A percentile compares a stretch with the other conserved stretches of the same genome.
These are phyloP conservation scores for Machaerirhynchus nigripectus DNA, from an alignment of 2,113 vertebrate genomes.

Conservation along the genomic window DNA sequence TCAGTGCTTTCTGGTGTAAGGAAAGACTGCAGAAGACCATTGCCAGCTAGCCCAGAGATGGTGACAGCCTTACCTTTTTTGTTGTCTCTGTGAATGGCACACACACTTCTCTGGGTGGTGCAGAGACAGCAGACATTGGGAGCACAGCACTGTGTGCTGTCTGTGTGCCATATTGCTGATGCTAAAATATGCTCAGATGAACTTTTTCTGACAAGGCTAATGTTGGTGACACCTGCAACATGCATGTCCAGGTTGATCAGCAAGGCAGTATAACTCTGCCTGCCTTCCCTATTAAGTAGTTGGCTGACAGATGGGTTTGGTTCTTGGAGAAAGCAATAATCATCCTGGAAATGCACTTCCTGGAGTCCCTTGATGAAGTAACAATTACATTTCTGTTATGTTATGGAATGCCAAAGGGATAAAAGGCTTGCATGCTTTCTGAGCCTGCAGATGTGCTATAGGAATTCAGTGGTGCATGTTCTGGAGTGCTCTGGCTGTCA, in stretches of 20 bases:
- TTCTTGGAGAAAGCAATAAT: background rate
- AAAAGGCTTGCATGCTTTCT: background rate
- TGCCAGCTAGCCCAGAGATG: background rate
- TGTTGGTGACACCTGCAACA: background rate
- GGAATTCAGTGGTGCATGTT: background rate
- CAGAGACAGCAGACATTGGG: background rate
- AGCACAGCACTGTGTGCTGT: background rate
- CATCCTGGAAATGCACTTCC: background rate
- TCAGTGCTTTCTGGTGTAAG: background rate
- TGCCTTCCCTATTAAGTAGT: background rate
- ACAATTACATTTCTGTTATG: background rate
- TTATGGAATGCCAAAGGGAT: background rate
- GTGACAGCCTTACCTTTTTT: background rate
- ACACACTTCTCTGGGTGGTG: background rate
- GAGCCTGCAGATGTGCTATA: background rate
- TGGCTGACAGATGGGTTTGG: background rate
- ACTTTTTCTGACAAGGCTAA: background rate
- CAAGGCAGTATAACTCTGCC: background rate
- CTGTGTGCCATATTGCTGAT: background rate
- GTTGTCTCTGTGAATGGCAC: background rate
- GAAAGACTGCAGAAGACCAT: background rate
- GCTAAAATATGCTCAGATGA: background rate
- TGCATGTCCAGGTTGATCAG: background rate
- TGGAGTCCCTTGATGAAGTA: background rate
- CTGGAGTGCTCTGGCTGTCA: background rate